Evolutionary conservation across 2,888 invertebrate genomes (phyloP).

Genomic region (Drosophila affinis): DNA sequence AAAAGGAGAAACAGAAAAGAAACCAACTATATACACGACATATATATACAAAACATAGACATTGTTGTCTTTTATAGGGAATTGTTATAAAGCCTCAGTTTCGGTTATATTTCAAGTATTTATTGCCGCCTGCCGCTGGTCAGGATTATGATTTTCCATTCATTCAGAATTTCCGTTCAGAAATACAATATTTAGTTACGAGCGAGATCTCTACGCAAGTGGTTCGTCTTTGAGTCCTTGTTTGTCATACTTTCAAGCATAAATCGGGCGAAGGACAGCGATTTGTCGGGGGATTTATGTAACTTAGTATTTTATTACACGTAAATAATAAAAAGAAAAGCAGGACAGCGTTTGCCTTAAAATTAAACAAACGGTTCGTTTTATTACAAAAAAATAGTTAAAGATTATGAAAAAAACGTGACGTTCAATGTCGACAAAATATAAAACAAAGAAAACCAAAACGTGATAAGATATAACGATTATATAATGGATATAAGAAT

Average conservation of each 20-base stretch:
- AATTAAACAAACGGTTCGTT: constrained; percentile 57
- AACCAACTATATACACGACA: constrained; percentile 42
- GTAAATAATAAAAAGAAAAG: constrained; percentile 83
- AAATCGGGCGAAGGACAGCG: constrained; percentile 58
- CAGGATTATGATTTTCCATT: constrained; percentile 48
- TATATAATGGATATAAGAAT: background rate
- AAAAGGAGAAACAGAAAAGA: constrained; percentile 37
- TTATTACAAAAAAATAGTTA: background rate
- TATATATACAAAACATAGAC: constrained; percentile 66
- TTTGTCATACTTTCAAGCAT: constrained; percentile 63
- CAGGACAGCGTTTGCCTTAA: constrained; percentile 84
- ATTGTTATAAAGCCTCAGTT: constrained; percentile 62
- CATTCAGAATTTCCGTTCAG: constrained; percentile 49
- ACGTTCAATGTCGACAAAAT: constrained; percentile 3
- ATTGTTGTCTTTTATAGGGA: constrained; percentile 79
- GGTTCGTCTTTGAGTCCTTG: constrained; percentile 69
- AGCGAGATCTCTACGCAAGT: constrained; percentile 68
- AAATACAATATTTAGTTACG: constrained; percentile 63
- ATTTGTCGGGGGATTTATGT: constrained; percentile 75
- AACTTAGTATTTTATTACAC: constrained; percentile 84
- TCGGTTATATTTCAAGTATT: constrained; percentile 64
- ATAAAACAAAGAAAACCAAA: background rate
- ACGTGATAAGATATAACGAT: background rate
- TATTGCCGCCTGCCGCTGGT: constrained; percentile 51
- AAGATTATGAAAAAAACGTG: background rate